Conservation (phyloP, 2,113 vertebrate genomes). For the Abramis brama region DNA sequence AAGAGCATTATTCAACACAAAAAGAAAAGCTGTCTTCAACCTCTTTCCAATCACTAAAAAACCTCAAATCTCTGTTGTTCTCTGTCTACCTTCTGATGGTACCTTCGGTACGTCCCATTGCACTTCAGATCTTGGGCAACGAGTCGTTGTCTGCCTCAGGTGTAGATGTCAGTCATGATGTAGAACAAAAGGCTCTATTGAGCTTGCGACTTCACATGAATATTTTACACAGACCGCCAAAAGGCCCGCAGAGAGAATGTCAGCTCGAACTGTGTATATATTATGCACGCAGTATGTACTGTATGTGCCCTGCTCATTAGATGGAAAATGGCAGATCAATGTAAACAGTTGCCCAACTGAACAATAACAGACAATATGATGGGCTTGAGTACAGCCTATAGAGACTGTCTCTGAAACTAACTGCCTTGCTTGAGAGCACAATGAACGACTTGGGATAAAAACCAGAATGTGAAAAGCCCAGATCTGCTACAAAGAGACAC, state of each 20-base stretch:
- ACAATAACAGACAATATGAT: slow-evolving; percentile 20
- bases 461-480: background rate
- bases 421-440: background rate
- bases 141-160: slow-evolving; percentile 39
- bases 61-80: background rate
- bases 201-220: slow-evolving; percentile 38
- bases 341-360: slow-evolving; percentile 15
- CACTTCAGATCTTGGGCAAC: slow-evolving; percentile 8
- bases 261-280: background rate
- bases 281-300: background rate
- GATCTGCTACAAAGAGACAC: background rate
- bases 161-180: slow-evolving; percentile 50
- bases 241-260: slow-evolving; percentile 32
- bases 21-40: background rate
- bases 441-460: slow-evolving; percentile 2
- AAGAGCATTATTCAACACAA: slow-evolving; percentile 9
- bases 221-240: slow-evolving; percentile 43
- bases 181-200: slow-evolving; percentile 46
- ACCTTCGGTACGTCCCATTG: background rate
- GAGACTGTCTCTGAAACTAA: background rate
- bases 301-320: background rate
- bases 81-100: background rate
- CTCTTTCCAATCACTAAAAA: slow-evolving; percentile 5
- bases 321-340: slow-evolving; percentile 29
- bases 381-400: slow-evolving; percentile 1